Conservation (phyloP, 2,113 vertebrate genomes). For the Globicephala melas region DNA sequence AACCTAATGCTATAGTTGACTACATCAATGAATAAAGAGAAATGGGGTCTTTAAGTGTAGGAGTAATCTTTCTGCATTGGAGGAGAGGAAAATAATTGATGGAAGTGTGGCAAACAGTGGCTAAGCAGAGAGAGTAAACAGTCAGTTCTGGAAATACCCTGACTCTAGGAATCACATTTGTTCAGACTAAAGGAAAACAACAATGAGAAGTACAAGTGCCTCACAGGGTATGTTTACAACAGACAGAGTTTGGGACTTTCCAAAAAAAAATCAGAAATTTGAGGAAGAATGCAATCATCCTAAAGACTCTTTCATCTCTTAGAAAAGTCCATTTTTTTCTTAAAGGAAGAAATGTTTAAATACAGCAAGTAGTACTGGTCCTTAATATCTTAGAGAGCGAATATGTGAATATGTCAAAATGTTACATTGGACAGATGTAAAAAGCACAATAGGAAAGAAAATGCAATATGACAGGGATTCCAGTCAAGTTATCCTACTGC, state of each 20-base stretch:
- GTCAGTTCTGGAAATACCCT: not conserved
- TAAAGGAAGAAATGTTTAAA: not conserved
- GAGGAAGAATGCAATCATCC: not conserved
- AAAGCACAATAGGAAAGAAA: not conserved
- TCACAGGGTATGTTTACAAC: not conserved
- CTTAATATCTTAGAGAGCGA: not conserved
- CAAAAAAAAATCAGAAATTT: not conserved
- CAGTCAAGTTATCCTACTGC: not conserved
- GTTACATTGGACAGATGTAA: not conserved
- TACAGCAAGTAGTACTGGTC: not conserved
- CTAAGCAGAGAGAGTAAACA: not conserved
- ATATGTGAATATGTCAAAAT: not conserved
- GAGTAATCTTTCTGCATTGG: not conserved
- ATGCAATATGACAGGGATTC: not conserved
- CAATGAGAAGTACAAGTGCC: not conserved
- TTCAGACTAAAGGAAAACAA: not conserved
- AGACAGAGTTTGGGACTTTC: not conserved
- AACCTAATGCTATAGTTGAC: not conserved
- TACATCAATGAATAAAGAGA: constrained; percentile 12
- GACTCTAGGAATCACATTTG: not conserved
- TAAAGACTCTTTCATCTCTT: not conserved
- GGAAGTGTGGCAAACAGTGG: not conserved
- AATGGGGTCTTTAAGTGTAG: not conserved
- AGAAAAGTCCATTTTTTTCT: not conserved
- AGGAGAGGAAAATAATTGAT: not conserved